Evolutionary conservation across 2,888 invertebrate genomes (phyloP).

Genomic region (Galeopsomyia nigrocyanea): DNA sequence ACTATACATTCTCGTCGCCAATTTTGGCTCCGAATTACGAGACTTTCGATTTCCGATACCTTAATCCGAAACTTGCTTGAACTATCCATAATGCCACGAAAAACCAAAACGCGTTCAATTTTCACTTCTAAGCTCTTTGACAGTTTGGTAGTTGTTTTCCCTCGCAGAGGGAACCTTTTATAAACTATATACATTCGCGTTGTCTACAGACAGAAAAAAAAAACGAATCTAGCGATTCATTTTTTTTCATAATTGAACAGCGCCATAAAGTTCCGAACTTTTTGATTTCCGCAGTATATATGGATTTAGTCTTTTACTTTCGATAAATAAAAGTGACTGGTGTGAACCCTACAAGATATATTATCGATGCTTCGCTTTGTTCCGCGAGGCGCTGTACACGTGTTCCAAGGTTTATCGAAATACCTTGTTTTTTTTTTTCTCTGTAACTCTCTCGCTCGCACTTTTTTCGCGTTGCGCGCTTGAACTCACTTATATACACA

Average conservation of each 20-base stretch:
- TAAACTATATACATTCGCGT: conserved; percentile 47
- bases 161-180: conserved; percentile 48
- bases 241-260: conserved; percentile 35
- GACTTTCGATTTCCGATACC: conserved; percentile 20
- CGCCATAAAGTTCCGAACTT: conserved; percentile 42
- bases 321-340: conserved; percentile 47
- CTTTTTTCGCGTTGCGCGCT: conserved; percentile 28
- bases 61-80: conserved; percentile 24
- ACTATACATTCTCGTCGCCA: conserved; percentile 19
- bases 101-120: conserved; percentile 39
- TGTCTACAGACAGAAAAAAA: conserved; percentile 43
- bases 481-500: conserved; percentile 49
- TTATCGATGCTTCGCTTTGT: conserved; percentile 32
- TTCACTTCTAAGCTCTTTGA: conserved; percentile 45
- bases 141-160: conserved; percentile 46
- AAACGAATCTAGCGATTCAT: conserved; percentile 24
- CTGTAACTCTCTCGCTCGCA: conserved; percentile 49
- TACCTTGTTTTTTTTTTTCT: conserved; percentile 46
- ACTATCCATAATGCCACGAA: conserved; percentile 20
- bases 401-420: conserved; percentile 29
- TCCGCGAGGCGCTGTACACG: conserved; percentile 44
- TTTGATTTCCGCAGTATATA: conserved; percentile 43
- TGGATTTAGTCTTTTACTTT: conserved; percentile 44
- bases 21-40: conserved; percentile 25
- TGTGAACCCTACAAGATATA: conserved; percentile 37